Evolutionary conservation across 1,140 invertebrate species (phyloP).

Genomic region (Tetranychus urticae): DNA sequence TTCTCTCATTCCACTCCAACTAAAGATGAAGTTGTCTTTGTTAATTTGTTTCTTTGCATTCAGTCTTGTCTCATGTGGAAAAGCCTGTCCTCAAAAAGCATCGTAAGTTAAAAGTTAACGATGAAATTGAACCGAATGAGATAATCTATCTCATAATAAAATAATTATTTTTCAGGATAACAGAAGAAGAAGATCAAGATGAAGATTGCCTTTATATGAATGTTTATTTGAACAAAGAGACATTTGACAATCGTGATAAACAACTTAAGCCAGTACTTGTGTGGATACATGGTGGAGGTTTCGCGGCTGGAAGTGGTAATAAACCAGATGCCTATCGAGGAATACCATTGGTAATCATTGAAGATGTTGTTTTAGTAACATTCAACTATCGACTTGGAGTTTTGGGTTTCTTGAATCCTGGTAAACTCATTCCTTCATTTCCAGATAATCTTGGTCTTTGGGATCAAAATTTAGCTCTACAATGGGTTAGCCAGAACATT

Average conservation of each 20-base stretch:
- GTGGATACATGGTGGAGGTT: slow-evolving; percentile 49
- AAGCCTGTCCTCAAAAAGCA: not conserved
- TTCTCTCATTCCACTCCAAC: no score
- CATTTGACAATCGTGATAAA: not conserved
- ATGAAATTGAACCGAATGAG: not conserved
- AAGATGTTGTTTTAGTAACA: slow-evolving; percentile 39
- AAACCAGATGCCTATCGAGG: slow-evolving; percentile 30
- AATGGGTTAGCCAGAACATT: slow-evolving; percentile 14
- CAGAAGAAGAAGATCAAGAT: slow-evolving; percentile 21
- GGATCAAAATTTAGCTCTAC: slow-evolving; percentile 13
- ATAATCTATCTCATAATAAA: not conserved
- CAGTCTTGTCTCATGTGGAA: not conserved
- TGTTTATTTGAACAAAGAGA: slow-evolving; percentile 39
- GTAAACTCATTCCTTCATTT: slow-evolving; percentile 26
- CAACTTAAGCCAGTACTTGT: slow-evolving; percentile 36
- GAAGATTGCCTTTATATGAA: slow-evolving; percentile 85
- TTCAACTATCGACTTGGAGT: slow-evolving; percentile 42
- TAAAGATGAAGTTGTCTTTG: no score
- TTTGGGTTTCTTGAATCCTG: slow-evolving; percentile 58
- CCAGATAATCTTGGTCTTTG: slow-evolving; percentile 11
- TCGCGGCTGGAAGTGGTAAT: slow-evolving; percentile 31
- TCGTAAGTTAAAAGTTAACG: not conserved
- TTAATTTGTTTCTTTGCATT: no score
- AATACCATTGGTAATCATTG: slow-evolving; percentile 32
- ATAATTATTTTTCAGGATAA: not conserved